phyloP scores from a whole-genome alignment of 2,113 vertebrate genomes.

The Holacanthus passer region DNA sequence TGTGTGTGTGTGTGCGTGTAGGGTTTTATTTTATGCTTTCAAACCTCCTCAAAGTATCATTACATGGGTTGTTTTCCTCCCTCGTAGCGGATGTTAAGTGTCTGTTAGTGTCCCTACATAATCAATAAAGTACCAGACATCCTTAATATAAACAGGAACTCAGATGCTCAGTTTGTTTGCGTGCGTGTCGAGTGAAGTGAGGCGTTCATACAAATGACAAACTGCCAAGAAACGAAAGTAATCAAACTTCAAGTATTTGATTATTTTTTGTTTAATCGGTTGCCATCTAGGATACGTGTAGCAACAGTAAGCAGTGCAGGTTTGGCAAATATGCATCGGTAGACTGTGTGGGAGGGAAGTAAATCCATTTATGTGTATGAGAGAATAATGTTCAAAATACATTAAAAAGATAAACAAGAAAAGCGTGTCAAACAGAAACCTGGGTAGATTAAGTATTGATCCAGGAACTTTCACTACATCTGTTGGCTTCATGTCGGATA shows the following conservation, averaged over 20 bases:
- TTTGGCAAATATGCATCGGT: neutral
- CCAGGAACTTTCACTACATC: neutral
- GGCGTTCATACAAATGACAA: neutral
- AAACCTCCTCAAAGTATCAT: neutral
- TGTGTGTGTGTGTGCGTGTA: neutral
- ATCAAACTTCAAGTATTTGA: neutral
- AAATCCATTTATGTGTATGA: neutral
- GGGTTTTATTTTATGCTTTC: neutral
- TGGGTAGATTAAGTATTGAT: neutral
- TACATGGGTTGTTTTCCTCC: neutral
- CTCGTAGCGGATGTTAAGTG: neutral
- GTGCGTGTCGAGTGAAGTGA: neutral
- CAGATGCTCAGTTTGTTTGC: neutral
- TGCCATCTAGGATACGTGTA: neutral
- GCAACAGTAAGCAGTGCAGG: neutral
- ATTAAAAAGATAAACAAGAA: neutral
- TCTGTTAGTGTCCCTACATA: neutral
- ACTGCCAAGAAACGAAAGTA: neutral
- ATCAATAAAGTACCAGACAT: neutral
- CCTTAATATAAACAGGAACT: neutral
- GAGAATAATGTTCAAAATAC: neutral
- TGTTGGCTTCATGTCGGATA: neutral
- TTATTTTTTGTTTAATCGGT: neutral
- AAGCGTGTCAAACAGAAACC: neutral
- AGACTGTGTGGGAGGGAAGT: neutral